These are phyloP conservation scores for Paracanthobrama guichenoti DNA, from an alignment of 2,113 vertebrate genomes.

Conservation along the genomic window DNA sequence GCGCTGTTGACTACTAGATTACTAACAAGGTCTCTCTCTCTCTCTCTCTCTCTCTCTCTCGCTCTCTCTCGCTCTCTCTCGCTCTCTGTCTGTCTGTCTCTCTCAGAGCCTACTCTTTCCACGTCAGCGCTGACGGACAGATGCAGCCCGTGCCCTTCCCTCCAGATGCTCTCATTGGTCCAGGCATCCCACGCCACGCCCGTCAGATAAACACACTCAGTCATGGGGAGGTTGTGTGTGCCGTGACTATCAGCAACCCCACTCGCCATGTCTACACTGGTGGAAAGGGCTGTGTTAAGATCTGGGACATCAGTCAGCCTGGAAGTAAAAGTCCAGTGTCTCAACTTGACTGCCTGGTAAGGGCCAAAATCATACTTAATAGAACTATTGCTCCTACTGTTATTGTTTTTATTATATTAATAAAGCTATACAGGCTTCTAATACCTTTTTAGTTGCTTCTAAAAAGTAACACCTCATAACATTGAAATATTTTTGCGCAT, in stretches of 20 bases:
- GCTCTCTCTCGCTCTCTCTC: neutral
- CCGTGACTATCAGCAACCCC: conserved; percentile 94
- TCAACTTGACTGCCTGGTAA: conserved; percentile 92
- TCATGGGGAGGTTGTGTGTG: conserved; percentile 93
- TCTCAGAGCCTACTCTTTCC: conserved; percentile 90
- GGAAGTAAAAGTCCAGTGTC: conserved; percentile 95
- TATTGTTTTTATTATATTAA: neutral
- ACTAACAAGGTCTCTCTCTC: conserved; percentile 19
- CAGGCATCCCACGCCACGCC: conserved; percentile 89
- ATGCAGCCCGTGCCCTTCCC: conserved; percentile 96
- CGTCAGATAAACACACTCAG: conserved; percentile 94
- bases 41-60: neutral
- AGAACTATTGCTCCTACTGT: neutral
- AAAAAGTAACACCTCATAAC: neutral
- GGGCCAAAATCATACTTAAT: neutral
- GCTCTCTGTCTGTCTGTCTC: conserved; percentile 31
- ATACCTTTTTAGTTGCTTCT: neutral
- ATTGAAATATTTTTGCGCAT: neutral
- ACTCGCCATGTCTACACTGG: conserved; percentile 93
- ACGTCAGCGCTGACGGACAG: conserved; percentile 91
- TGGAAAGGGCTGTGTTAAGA: conserved; percentile 93
- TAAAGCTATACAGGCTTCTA: neutral
- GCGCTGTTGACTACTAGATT: conserved; percentile 29
- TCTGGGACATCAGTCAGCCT: conserved; percentile 96
- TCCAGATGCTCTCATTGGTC: conserved; percentile 90